Percentiles rank a stretch among this genome's conserved stretches.
These are phyloP conservation scores for Gonioctena quinquepunctata DNA, from an alignment of 1,140 invertebrate species.

Conservation along the genomic window DNA sequence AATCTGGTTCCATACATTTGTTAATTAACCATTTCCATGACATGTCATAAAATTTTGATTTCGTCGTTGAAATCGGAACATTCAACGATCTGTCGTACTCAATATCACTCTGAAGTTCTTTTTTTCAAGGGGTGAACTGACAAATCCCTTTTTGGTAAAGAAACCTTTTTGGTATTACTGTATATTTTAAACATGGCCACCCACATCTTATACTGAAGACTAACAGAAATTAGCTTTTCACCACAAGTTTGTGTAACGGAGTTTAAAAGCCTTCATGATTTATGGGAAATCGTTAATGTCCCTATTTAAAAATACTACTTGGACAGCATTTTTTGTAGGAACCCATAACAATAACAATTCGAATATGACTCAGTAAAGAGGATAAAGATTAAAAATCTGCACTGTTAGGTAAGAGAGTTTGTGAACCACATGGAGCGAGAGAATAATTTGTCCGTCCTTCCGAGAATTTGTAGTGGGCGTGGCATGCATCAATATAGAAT, in stretches of 20 bases:
- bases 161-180: too few relatives aligned
- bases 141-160: too few relatives aligned
- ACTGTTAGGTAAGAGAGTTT: constrained; percentile 9
- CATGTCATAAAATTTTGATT: too few relatives aligned
- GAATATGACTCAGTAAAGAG: neutral
- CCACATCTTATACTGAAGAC: neutral
- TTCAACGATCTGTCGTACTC: too few relatives aligned
- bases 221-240: neutral
- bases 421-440: constrained; percentile 17
- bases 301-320: neutral
- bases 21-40: too few relatives aligned
- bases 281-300: constrained; percentile 5
- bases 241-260: constrained; percentile 6
- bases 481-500: neutral
- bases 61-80: too few relatives aligned
- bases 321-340: constrained; percentile 12
- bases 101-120: too few relatives aligned
- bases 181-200: neutral
- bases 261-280: neutral
- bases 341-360: constrained; percentile 15
- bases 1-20: too few relatives aligned
- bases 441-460: constrained; percentile 8
- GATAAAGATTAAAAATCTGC: constrained; percentile 17
- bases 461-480: constrained; percentile 16
- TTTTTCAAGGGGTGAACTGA: too few relatives aligned